phyloP scores from a whole-genome alignment of 2,797 vertebrate species.

The Momotus momota region DNA sequence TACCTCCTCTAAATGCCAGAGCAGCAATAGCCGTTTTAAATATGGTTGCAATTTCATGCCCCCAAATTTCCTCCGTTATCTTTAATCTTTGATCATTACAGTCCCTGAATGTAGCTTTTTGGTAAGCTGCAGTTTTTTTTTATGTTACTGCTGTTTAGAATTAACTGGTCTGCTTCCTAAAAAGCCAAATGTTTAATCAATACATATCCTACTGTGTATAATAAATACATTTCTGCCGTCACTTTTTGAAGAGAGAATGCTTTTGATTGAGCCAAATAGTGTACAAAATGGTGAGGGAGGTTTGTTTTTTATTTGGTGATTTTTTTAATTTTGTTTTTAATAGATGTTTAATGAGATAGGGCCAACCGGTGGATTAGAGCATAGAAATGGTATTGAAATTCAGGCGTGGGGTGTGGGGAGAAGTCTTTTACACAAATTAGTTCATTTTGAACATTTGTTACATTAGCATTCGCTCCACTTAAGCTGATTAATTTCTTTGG shows the following conservation, averaged over 20 bases:
- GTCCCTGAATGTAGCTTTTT: slow-evolving; percentile 38
- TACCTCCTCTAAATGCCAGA: slow-evolving; percentile 45
- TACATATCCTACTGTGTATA: slow-evolving; percentile 40
- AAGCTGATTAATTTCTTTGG: slow-evolving; percentile 29
- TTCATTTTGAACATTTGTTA: slow-evolving; percentile 58
- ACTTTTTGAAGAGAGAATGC: slow-evolving; percentile 52
- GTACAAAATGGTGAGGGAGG: slow-evolving; percentile 43
- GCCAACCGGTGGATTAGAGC: not conserved
- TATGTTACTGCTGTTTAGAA: slow-evolving; percentile 63
- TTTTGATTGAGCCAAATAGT: slow-evolving; percentile 50
- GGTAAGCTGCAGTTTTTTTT: slow-evolving; percentile 55
- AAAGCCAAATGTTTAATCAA: slow-evolving; percentile 73
- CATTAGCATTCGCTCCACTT: slow-evolving; percentile 9
- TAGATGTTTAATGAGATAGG: not conserved
- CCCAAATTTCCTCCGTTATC: slow-evolving; percentile 62
- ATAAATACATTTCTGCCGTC: slow-evolving; percentile 61
- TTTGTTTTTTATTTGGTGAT: not conserved
- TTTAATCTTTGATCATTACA: slow-evolving; percentile 63
- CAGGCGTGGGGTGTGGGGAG: not conserved
- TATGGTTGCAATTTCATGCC: slow-evolving; percentile 71
- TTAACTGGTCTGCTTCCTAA: slow-evolving; percentile 63
- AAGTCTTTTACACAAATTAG: not conserved
- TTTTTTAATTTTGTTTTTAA: not conserved
- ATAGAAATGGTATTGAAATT: not conserved
- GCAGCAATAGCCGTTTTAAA: slow-evolving; percentile 75